These are phyloP conservation scores for Pundamilia nyererei DNA, from an alignment of 2,113 vertebrate species.

Conservation along the genomic window DNA sequence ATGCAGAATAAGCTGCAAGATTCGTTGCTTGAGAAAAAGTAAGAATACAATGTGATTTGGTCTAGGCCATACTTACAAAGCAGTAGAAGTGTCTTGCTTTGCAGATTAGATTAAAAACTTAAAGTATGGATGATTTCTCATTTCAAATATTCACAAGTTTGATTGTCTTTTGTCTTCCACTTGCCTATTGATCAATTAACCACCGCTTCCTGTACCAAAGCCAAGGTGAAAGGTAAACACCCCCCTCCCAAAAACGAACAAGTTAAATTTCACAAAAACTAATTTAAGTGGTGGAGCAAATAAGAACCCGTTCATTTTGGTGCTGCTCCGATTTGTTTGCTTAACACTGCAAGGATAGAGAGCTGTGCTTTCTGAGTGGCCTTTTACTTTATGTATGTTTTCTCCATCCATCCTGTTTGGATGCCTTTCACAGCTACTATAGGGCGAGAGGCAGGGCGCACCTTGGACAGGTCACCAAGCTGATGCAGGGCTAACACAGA, in stretches of 20 bases:
- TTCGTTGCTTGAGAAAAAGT: background rate
- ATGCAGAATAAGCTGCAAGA: background rate
- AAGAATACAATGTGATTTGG: background rate
- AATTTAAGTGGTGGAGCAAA: background rate
- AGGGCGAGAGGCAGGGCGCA: fast-evolving
- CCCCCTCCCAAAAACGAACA: background rate
- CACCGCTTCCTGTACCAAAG: background rate
- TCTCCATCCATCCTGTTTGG: background rate
- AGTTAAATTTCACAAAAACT: background rate
- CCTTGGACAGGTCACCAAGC: background rate
- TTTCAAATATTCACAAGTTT: background rate
- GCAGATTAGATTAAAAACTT: background rate
- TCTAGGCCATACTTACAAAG: background rate
- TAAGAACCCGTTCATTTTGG: background rate
- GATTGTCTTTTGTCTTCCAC: background rate
- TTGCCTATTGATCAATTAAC: background rate
- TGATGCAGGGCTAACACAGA: background rate
- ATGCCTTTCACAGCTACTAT: background rate
- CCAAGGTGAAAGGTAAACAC: background rate
- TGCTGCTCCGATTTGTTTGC: background rate
- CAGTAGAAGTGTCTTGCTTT: background rate
- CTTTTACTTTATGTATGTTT: background rate
- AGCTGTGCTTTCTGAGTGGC: background rate
- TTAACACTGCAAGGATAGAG: background rate
- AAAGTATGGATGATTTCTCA: background rate